Evolutionary conservation across 2,888 invertebrate genomes (phyloP).

Genomic region (Abscondita cerata): DNA sequence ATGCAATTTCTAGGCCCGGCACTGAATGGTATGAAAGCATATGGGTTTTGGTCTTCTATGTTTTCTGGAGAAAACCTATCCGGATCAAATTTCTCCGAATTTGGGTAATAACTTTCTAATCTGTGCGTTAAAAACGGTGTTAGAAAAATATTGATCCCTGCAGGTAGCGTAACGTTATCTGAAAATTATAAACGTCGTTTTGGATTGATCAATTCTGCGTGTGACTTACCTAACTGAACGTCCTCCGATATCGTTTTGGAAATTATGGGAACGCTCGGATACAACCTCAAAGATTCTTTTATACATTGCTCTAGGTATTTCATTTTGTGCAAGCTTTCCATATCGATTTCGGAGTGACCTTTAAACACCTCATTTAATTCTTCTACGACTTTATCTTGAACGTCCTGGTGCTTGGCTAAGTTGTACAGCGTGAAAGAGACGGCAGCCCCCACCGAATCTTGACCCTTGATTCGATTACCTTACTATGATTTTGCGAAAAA

Average conservation of each 20-base stretch:
- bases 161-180: conserved; percentile 61
- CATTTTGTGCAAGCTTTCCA: conserved; percentile 68
- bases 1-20: conserved; percentile 66
- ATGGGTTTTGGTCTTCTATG: conserved; percentile 62
- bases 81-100: conserved; percentile 65
- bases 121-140: conserved; percentile 65
- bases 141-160: conserved; percentile 64
- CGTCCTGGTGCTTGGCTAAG: conserved; percentile 62
- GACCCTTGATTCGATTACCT: conserved; percentile 58
- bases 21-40: conserved; percentile 66
- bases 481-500: too few relatives aligned
- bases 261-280: conserved; percentile 73
- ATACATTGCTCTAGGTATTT: conserved; percentile 73
- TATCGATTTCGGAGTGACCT: conserved; percentile 58
- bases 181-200: conserved; percentile 20
- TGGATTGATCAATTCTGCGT: too few relatives aligned
- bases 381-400: conserved; percentile 60
- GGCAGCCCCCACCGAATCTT: conserved; percentile 67
- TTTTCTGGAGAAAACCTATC: conserved; percentile 64
- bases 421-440: conserved; percentile 64
- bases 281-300: conserved; percentile 71
- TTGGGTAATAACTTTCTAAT: conserved; percentile 62
- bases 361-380: conserved; percentile 62
- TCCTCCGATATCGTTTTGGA: conserved; percentile 65
- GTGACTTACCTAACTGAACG: conserved; percentile 62